Evolutionary conservation across 2,888 invertebrate genomes (phyloP), one percentile per base, ranked within the genome.

Genomic region (Drosophila mercatorum): DNA sequence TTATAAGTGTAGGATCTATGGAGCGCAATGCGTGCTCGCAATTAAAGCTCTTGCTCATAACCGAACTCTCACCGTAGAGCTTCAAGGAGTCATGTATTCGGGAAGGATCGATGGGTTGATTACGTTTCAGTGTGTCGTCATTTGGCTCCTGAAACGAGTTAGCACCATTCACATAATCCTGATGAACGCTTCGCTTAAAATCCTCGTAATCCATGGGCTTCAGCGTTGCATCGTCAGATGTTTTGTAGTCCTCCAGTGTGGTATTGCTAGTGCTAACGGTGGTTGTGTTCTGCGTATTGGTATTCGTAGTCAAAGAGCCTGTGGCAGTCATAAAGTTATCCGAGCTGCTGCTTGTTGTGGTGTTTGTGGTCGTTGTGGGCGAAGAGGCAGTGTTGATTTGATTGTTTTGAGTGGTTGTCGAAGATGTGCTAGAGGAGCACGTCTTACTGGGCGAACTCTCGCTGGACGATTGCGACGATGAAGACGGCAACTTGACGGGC

Each of bases 401-500:
- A 67, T 67, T 75, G 31, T 75, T 81, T 8, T 82, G 80, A 36
- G 81, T 83, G 8, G 69, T 79, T 22, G 80, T 75, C 4, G 72
- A 80, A 14, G 85, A 69, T 8, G 61, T 80, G 52, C 69, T 84
- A 11, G 70, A 70, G 1, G 68, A 69, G 47, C 68, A 58, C 11
- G 90, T 88, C 77, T 92, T 91, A 59, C 91, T 90, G 4, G 92
- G 92, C 2, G 92, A 91, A 53, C 92, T 92, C n/a, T 91, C 91
- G 38, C 89, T 89, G 4, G 92, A 92, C 0, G 92, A 92, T 83
- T 94, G 94, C 12, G 95, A 95, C 22, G 90, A 90, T 55, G 95
- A 92, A 53, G 95, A 93, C 70, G 94, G 94, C 57, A 94, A 93
- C 67, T 92, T 92, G 0, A 89, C 86, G 0, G 96, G 96, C 95